phyloP scores from a whole-genome alignment of 2,113 vertebrate species.

The Pelmatolapia mariae region DNA sequence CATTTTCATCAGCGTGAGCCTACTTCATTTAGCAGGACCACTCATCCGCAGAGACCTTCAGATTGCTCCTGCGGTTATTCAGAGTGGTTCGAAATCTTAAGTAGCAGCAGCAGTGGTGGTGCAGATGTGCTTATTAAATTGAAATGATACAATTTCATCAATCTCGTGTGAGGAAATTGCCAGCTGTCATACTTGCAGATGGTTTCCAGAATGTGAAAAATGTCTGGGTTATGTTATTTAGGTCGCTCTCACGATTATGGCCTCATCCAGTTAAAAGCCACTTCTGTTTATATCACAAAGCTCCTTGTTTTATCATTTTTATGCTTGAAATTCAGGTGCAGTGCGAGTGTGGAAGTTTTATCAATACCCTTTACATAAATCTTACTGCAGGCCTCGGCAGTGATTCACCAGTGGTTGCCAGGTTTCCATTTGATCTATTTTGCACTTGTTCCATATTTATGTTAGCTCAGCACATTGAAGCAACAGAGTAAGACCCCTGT shows the following conservation, averaged over 20 bases:
- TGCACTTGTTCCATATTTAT: background rate
- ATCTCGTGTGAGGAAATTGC: background rate
- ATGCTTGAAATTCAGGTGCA: background rate
- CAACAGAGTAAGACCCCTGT: background rate
- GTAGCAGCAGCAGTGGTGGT: background rate
- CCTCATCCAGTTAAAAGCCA: slow-evolving; percentile 2
- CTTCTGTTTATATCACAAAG: background rate
- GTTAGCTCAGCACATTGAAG: background rate
- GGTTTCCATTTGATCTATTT: background rate
- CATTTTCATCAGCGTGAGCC: slow-evolving; percentile 46
- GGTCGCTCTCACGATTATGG: background rate
- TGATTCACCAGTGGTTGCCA: background rate
- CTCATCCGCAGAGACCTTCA: slow-evolving; percentile 27
- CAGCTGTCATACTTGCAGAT: background rate
- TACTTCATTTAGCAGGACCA: slow-evolving; percentile 40
- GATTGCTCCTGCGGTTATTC: slow-evolving; percentile 16
- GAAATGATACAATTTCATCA: background rate
- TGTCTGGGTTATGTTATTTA: slow-evolving; percentile 24
- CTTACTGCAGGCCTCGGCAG: background rate
- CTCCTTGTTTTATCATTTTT: background rate
- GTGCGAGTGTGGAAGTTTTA: background rate
- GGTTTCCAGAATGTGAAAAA: background rate
- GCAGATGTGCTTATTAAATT: background rate
- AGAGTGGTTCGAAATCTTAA: background rate
- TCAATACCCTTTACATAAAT: background rate